These are phyloP conservation scores for Hirundo rustica DNA, from an alignment of 2,797 vertebrate genomes.

Conservation along the genomic window DNA sequence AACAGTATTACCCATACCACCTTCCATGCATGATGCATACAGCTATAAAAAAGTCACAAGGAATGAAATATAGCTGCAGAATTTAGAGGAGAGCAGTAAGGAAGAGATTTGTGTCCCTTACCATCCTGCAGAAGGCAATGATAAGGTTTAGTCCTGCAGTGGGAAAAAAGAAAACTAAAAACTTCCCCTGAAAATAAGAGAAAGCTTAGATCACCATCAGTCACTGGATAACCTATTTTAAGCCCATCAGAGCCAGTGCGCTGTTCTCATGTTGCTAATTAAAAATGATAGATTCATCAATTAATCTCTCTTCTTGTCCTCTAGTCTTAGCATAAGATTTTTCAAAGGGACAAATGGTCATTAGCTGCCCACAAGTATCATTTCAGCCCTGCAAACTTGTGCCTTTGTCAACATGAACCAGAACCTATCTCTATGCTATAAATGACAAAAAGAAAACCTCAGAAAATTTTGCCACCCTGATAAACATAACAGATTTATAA, in stretches of 20 bases:
- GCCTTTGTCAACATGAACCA: not conserved
- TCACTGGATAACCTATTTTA: conserved; percentile 64
- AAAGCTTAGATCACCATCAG: conserved; percentile 52
- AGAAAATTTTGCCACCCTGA: not conserved
- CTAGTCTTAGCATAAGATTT: conserved; percentile 32
- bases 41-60: not conserved
- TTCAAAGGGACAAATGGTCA: conserved; percentile 58
- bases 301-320: conserved; percentile 51
- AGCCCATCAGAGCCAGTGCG: conserved; percentile 12
- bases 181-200: conserved; percentile 43
- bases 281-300: conserved; percentile 68
- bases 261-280: conserved; percentile 65
- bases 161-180: not conserved
- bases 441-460: not conserved
- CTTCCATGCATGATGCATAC: not conserved
- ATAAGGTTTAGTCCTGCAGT: not conserved
- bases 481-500: not conserved
- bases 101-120: not conserved
- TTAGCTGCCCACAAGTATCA: conserved; percentile 11
- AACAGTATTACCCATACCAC: not conserved
- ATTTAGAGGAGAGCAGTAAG: not conserved
- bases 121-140: not conserved
- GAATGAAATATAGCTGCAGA: not conserved
- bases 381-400: not conserved
- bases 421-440: not conserved